These are phyloP conservation scores for Microplitis demolitor DNA, from an alignment of 1,140 invertebrate genomes.

Conservation along the genomic window DNA sequence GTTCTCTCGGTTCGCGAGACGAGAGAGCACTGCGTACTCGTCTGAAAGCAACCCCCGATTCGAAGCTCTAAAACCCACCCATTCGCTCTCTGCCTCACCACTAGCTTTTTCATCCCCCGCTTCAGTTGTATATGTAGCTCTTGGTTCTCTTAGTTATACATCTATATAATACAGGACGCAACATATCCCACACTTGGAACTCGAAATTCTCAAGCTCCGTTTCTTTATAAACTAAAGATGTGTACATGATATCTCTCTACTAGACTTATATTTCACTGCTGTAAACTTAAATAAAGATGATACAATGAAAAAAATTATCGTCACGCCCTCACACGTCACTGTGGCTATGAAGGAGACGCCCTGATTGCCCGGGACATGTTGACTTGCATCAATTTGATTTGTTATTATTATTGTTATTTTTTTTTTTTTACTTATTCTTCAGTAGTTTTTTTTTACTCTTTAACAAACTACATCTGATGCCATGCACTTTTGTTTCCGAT, in stretches of 20 bases:
- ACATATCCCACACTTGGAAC: neutral
- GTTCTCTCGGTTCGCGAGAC: conserved; percentile 43
- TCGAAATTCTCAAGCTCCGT: no score
- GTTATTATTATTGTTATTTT: conserved; percentile 9
- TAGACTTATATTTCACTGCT: neutral
- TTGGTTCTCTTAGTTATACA: neutral
- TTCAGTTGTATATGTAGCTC: conserved; percentile 10
- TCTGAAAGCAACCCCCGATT: conserved; percentile 44
- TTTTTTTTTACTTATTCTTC: conserved; percentile 1
- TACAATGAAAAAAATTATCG: conserved; percentile 1
- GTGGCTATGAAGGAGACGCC: conserved; percentile 12
- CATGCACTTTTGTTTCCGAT: conserved; percentile 1
- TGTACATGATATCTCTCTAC: neutral
- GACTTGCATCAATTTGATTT: neutral
- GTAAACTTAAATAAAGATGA: conserved; percentile 2
- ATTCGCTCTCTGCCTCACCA: conserved; percentile 14
- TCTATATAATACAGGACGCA: neutral
- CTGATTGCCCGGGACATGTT: conserved; percentile 27
- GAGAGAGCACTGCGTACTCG: conserved; percentile 48
- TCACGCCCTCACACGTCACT: conserved; percentile 5
- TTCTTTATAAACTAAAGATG: no score
- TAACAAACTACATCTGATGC: neutral
- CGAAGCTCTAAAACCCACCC: conserved; percentile 35
- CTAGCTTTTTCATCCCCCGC: conserved; percentile 23
- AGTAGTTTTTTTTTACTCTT: neutral